Evolutionary conservation across 2,888 invertebrate species (phyloP), one percentile per base, ranked within the genome.

Genomic region (Trachelus stipa): DNA sequence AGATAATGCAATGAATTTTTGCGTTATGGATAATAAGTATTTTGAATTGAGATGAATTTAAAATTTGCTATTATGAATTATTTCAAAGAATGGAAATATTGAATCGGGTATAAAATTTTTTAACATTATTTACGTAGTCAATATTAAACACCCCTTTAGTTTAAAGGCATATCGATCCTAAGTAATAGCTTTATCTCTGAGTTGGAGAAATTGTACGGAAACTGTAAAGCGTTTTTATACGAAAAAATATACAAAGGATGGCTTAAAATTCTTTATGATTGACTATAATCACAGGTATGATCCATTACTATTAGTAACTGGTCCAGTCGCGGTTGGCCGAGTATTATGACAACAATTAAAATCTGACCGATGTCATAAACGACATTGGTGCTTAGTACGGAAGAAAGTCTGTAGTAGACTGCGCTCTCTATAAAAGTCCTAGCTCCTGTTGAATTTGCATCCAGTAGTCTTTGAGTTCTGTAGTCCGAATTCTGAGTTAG

Each of bases 261-360:
- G 12, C n/a, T 74, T 74, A 11, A 4, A 34, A 23, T 34, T 33
- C 23, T 31, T 35, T 12, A n/a, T 6, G 3, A 74, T 74, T 34
- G 79, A 23, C 2, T 23, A 56, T 56, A 56, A 56, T 23, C 0
- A 56, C 23, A 9, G 56, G 56, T 56, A 23, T 23, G 23, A 2
- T 56, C 4, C 12, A 37, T 37, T 37, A 37, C 12, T 56, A 56
- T 23, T 23, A 23, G 23, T 23, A 9, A 56, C 15, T 75, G 75
- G 40, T 75, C 74, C 71, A 34, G 76, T 84, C 80, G 83, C 88
- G 90, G 84, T 89, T 81, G 83, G 84, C 23, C 84, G 87, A 75
- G 76, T 85, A 88, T 90, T 89, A 90, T 81, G 86, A 84, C 87
- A 81, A 85, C 85, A 84, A 90, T 90, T 90, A 90, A 89, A 89